Base-by-base conservation (phyloP, 2,797 vertebrate species). In the Myotis planiceps region DNA sequence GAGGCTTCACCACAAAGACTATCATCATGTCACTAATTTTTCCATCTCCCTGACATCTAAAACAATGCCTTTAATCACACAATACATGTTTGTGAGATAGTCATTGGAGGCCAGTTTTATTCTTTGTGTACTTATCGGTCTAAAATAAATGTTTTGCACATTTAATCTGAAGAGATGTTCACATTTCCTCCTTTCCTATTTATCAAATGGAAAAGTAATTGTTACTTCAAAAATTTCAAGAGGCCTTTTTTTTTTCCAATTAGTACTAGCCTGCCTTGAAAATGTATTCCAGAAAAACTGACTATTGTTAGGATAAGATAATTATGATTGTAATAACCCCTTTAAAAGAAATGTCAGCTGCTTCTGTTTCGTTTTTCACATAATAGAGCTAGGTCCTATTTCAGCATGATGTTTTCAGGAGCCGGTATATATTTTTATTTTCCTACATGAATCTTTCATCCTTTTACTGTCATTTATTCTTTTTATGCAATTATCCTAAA, bases 401-500 rank as follows among this genome's bases (percentile, higher is more conserved):
- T 98, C 96, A 93, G 69, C n/a, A 39, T 90, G 92, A 97, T 95
- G 92, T 96, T 96, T 98, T 92, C 96, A 93, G 96, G 92, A 80
- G 53, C 81, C 15, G 18, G 87, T 81, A 94, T 60, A 45, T 60
- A 76, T 95, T 94, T 97, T 98, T 97, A 94, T 98, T 98, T 98
- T 92, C 94, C 94, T 96, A 21, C 78, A 97, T 95, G 95, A 97
- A 97, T 95, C 96, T 98, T 97, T 98, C 91, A 96, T 98, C 97
- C 79, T 98, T 97, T 97, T 97, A 91, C 96, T 97, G 98, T 97
- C 96, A 86, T 98, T 98, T 97, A 80, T 98, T 97, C 72, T 98
- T 98, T 97, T 98, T 97, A 98, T 98, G 97, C 90, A 98, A 98
- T 99, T 98, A 98, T 95, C 96, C 81, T 92, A 97, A 97, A 98